phyloP scores from a whole-genome alignment of 2,888 invertebrate species.

The Tyria jacobaeae region DNA sequence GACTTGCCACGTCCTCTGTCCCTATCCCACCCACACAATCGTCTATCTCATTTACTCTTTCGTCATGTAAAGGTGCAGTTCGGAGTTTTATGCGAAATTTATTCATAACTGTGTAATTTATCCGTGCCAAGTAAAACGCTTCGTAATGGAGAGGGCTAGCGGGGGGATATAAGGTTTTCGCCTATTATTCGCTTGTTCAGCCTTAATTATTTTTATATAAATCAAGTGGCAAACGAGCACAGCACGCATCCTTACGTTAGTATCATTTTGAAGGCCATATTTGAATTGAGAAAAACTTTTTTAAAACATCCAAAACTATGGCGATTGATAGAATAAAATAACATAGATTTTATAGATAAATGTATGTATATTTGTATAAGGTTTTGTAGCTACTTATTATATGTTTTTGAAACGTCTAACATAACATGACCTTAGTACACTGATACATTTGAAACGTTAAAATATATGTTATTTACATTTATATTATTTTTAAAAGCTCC shows the following conservation, averaged over 20 bases:
- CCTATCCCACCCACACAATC: slow-evolving; percentile 50
- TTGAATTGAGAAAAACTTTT: neutral
- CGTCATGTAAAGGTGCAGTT: slow-evolving; percentile 83
- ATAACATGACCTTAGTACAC: no score
- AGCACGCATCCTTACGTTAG: neutral
- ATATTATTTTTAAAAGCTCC: slow-evolving; percentile 16
- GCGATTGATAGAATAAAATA: no score
- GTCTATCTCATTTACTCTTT: slow-evolving; percentile 64
- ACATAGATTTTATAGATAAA: no score
- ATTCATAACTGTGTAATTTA: slow-evolving; percentile 87
- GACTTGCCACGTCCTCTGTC: slow-evolving; percentile 66
- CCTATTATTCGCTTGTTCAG: slow-evolving; percentile 77
- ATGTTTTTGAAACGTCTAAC: no score
- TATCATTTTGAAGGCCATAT: neutral
- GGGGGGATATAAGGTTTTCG: slow-evolving; percentile 66
- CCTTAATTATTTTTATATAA: slow-evolving; percentile 59
- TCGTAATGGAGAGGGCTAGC: slow-evolving; percentile 71
- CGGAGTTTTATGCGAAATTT: slow-evolving; percentile 86
- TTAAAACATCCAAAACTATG: no score
- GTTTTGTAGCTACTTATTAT: no score
- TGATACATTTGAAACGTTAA: neutral
- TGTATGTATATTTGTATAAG: no score
- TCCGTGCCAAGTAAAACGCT: slow-evolving; percentile 81
- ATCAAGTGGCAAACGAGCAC: neutral
- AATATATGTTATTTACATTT: neutral